Base-by-base conservation (phyloP, 2,113 vertebrate species). In the Eolophus roseicapilla region DNA sequence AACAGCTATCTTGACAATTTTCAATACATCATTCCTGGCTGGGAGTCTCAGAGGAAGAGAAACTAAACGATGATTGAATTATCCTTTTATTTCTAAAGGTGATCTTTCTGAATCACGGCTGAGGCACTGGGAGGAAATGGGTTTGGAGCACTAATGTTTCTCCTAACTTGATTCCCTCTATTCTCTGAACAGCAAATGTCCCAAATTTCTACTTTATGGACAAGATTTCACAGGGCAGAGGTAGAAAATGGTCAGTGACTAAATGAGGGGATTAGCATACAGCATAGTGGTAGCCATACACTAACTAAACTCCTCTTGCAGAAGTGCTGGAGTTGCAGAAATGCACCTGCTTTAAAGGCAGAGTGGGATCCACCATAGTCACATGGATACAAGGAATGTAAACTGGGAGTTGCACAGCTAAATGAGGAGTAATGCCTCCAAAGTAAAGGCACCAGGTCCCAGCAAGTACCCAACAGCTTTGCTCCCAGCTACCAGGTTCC, bases 31-130 rank as follows among this genome's bases (percentile, higher is more conserved):
- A 63, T 80, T 76, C 73, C 82, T 77, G 29, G 8, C 67, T 88
- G 46, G 37, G 53, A 96, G 80, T 90, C 90, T 96, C 92, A 77
- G 71, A 90, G 82, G 90, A 94, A 86, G 68, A 88, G 50, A 86
- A 92, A 93, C 35, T 77, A 94, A 94, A 83, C 83, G n/a, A 78
- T 90, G 94, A 93, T 64, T 90, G 79, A 94, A 95, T 96, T 96
- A 94, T 88, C 60, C 60, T 86, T 96, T 91, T 90, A 88, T 88
- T 60, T 95, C 60, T 80, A 90, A 91, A 88, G 90, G 33, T 9
- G 24, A 90, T 95, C 71, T 83, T 86, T 83, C 68, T 81, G 59
- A 88, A 85, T 93, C 44, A 70, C 19, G 50, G 55, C 41, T 57
- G 75, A 94, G n/a, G 63, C 55, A 47, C 24, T 47, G 31, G 20